A percentile compares a stretch with the other conserved stretches of the same genome.
Conservation (phyloP, 2,888 invertebrate genomes). For the Adelognathus sp. region DNA sequence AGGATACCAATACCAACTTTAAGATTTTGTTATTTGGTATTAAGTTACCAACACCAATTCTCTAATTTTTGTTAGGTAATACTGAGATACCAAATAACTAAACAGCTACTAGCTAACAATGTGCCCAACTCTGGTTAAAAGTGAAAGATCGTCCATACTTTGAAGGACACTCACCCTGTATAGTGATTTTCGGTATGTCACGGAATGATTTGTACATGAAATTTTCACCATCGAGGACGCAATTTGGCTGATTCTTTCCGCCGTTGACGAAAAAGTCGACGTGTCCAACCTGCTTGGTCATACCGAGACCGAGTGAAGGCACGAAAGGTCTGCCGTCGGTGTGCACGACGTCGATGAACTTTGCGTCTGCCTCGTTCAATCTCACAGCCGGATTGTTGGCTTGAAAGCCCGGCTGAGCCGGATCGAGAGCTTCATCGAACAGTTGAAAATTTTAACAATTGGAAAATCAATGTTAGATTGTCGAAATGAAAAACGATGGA, state of each 20-base stretch:
- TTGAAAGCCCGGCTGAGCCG: slow-evolving; percentile 79
- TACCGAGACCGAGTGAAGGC: slow-evolving; percentile 74
- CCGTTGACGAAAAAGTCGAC: slow-evolving; percentile 82
- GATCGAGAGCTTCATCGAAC: slow-evolving; percentile 76
- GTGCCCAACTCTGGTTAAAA: too few relatives aligned
- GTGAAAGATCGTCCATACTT: neutral
- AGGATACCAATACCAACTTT: too few relatives aligned
- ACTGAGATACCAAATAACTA: too few relatives aligned
- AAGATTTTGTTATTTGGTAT: neutral
- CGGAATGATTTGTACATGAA: slow-evolving; percentile 64
- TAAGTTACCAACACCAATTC: too few relatives aligned
- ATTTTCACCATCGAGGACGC: slow-evolving; percentile 67
- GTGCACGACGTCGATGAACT: slow-evolving; percentile 79
- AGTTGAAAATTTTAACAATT: neutral
- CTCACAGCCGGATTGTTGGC: slow-evolving; percentile 73
- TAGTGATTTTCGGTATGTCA: slow-evolving; percentile 69
- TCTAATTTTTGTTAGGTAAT: too few relatives aligned
- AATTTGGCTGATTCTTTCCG: slow-evolving; percentile 81
- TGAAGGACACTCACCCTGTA: slow-evolving; percentile 64
- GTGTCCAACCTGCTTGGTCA: slow-evolving; percentile 73
- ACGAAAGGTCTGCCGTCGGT: slow-evolving; percentile 76
- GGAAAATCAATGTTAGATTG: neutral
- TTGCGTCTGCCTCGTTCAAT: slow-evolving; percentile 76
- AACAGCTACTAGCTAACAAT: too few relatives aligned
- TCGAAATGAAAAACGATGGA: neutral